Conservation (phyloP, 2,797 vertebrate genomes). For the Tadarida brasiliensis region DNA sequence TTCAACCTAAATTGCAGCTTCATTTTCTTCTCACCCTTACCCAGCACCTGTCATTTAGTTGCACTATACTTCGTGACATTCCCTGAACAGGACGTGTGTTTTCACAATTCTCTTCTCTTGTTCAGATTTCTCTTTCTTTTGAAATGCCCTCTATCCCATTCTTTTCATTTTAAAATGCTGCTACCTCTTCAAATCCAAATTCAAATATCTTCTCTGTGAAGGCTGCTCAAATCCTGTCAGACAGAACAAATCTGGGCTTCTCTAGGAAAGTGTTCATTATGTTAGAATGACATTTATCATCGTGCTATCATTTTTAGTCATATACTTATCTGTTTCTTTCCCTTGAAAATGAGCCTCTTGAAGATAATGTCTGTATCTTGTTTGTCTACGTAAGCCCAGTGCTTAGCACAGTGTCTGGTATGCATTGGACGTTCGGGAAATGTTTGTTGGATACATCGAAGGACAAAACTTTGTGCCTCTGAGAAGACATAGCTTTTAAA, state of each 20-base stretch:
- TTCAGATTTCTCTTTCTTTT: neutral
- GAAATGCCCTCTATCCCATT: neutral
- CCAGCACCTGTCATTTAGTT: neutral
- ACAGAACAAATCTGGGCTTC: neutral
- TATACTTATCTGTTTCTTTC: slow-evolving; percentile 29
- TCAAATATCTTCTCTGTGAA: neutral
- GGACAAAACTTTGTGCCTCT: neutral
- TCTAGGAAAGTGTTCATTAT: neutral
- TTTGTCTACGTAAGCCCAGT: neutral
- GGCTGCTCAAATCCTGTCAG: neutral
- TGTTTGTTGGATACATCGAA: neutral
- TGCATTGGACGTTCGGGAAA: neutral
- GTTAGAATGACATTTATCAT: neutral
- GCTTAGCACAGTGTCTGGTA: neutral
- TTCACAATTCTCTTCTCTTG: neutral
- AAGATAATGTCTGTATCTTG: neutral
- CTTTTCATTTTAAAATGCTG: slow-evolving; percentile 12
- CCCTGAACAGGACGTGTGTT: neutral
- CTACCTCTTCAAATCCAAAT: neutral
- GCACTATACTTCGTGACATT: neutral
- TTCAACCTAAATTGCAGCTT: neutral
- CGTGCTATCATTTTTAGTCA: neutral
- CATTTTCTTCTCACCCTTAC: neutral
- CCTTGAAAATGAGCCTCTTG: slow-evolving; percentile 28
- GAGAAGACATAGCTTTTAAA: neutral